Evolutionary conservation across 2,113 vertebrate genomes (phyloP), one percentile per base, ranked within the genome.

Genomic region (Pelecanoides urinatrix): DNA sequence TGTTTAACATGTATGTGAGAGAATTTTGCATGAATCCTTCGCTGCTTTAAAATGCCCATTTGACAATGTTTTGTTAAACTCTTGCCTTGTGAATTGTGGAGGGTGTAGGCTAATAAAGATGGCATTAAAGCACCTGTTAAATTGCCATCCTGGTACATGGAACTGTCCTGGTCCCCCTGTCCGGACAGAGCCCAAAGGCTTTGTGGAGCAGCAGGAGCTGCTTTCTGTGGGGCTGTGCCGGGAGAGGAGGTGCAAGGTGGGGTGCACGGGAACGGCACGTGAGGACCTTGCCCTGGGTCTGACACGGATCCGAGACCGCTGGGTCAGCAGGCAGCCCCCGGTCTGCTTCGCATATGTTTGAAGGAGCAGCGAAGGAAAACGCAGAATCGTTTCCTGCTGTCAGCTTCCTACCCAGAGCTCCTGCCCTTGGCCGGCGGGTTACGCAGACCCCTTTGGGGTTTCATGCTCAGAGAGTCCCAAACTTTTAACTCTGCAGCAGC

Each of bases 91-190:
- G 52, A 6, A 0, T 1, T 0, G 19, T 8, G 70, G 67, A 11
- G 5, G 5, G 32, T 3, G 16, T 11, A 10, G 83, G 59, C 29
- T 6, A 2, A 4, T 0, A 42, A 21, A 10, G 65, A 0, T 19
- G 83, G n/a, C 23, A 7, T 30, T 2, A 4, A 70, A 36, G 56
- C 84, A 12, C 27, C 84, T 23, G 73, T 26, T 4, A 21, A 50
- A 11, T 11, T 1, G 19, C 10, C 10, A 0, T 5, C 29, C 42
- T 3, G 32, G 9, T 27, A 0, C 42, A 0, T 0, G 2, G 75
- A 40, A 7, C 45, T 38, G 61, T 13, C 40, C 62, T 0, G 16
- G 20, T 2, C 10, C 7, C 13, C 7, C 29, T 30, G 34, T 13
- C 15, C 1, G 7, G 21, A 6, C 7, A 8, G 74, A 63, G 36